These are phyloP conservation scores for Xerus rutilus DNA, from an alignment of 2,797 vertebrate genomes.

Conservation along the genomic window DNA sequence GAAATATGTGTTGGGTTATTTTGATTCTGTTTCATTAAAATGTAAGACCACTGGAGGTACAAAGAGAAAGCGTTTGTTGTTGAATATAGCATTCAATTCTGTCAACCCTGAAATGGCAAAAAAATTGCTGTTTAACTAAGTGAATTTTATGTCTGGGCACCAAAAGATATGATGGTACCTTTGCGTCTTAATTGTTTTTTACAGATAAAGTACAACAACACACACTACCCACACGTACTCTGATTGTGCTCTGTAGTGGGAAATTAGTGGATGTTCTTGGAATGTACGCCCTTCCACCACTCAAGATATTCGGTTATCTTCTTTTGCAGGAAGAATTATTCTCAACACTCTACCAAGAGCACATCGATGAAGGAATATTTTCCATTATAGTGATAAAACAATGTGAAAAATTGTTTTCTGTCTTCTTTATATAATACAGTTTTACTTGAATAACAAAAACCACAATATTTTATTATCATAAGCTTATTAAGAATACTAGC, in stretches of 20 bases:
- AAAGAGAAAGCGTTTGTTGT: conserved; percentile 7
- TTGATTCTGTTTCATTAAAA: conserved; percentile 59
- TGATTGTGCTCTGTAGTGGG: not conserved
- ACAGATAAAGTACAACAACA: not conserved
- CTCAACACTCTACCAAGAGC: not conserved
- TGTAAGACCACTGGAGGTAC: not conserved
- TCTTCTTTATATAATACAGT: not conserved
- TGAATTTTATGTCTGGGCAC: not conserved
- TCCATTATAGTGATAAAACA: not conserved
- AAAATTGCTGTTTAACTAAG: not conserved
- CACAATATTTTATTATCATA: not conserved
- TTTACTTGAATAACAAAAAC: not conserved
- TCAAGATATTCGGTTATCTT: conserved; percentile 62
- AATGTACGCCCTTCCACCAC: conserved; percentile 43
- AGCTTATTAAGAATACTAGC: not conserved
- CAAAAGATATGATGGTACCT: not conserved
- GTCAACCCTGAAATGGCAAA: not conserved
- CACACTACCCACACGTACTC: not conserved
- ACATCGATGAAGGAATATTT: not conserved
- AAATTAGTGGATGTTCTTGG: conserved; percentile 53
- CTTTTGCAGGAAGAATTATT: conserved; percentile 51
- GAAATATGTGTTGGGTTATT: conserved; percentile 49
- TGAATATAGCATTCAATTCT: conserved; percentile 17
- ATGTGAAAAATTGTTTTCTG: not conserved
- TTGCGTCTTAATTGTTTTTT: not conserved